Conservation (phyloP, 2,888 invertebrate species). For the Erebia aethiops region DNA sequence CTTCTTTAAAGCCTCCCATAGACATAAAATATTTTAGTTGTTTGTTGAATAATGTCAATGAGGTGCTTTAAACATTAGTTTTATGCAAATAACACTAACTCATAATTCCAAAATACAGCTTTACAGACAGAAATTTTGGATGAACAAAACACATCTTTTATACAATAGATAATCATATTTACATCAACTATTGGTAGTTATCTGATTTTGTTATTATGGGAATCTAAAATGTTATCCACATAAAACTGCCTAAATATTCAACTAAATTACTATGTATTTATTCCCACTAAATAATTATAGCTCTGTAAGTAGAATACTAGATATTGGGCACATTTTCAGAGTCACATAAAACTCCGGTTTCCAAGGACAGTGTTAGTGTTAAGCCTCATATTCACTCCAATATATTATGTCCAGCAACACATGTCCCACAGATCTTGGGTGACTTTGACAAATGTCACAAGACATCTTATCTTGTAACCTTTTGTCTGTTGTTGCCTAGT, state of each 20-base stretch:
- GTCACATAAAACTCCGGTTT: background rate
- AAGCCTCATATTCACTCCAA: too few species aligned
- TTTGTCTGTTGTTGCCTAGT: too few species aligned
- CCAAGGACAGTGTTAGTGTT: too few species aligned
- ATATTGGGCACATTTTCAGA: background rate
- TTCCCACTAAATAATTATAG: constrained; percentile 13
- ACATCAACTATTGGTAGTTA: constrained; percentile 30
- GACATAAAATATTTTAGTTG: constrained; percentile 23
- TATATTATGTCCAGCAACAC: too few species aligned
- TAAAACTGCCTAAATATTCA: constrained; percentile 25
- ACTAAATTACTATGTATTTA: constrained; percentile 27
- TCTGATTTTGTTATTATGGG: background rate
- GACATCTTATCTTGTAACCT: too few species aligned
- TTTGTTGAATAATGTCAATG: constrained; percentile 26
- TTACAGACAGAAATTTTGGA: constrained; percentile 25
- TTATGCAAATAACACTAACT: constrained; percentile 35
- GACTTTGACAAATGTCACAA: too few species aligned
- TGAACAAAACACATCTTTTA: constrained; percentile 29
- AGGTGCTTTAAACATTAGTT: constrained; percentile 26
- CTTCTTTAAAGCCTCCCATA: constrained; percentile 34
- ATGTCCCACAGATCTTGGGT: too few species aligned
- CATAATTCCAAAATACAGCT: constrained; percentile 23
- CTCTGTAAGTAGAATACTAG: constrained; percentile 4
- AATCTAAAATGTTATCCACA: constrained; percentile 32
- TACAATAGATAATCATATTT: constrained; percentile 32